Evolutionary conservation across 2,888 invertebrate species (phyloP).

Genomic region (Tipula lateralis): DNA sequence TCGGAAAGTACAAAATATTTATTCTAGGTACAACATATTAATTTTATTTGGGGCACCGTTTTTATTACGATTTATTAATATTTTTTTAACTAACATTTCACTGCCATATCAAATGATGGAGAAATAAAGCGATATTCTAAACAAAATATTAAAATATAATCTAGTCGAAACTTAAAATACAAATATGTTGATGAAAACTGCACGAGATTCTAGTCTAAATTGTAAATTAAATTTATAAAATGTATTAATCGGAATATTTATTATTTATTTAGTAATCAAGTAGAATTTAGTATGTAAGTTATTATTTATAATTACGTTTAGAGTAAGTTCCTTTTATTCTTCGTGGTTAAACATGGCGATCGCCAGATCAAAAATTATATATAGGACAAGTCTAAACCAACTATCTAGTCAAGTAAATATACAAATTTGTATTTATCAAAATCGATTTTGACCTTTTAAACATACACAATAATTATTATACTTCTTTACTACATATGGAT

Average conservation of each 20-base stretch:
- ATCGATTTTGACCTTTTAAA: not conserved
- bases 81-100: not conserved
- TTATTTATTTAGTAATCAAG: not conserved
- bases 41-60: not conserved
- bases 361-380: not conserved
- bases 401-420: not conserved
- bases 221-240: not conserved
- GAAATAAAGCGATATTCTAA: not conserved
- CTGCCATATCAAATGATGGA: not conserved
- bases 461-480: not conserved
- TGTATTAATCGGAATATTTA: not conserved
- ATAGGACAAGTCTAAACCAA: not conserved
- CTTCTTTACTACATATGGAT: not conserved
- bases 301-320: not conserved
- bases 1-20: not conserved
- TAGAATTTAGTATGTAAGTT: not conserved
- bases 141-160: not conserved
- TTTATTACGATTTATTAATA: no score
- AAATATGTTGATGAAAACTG: not conserved
- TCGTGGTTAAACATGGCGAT: not conserved
- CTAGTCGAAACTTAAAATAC: not conserved
- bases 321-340: not conserved
- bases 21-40: not conserved
- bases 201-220: not conserved
- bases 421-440: not conserved